Base-by-base conservation (phyloP, 1,140 invertebrate species). In the Nephotettix cincticeps region DNA sequence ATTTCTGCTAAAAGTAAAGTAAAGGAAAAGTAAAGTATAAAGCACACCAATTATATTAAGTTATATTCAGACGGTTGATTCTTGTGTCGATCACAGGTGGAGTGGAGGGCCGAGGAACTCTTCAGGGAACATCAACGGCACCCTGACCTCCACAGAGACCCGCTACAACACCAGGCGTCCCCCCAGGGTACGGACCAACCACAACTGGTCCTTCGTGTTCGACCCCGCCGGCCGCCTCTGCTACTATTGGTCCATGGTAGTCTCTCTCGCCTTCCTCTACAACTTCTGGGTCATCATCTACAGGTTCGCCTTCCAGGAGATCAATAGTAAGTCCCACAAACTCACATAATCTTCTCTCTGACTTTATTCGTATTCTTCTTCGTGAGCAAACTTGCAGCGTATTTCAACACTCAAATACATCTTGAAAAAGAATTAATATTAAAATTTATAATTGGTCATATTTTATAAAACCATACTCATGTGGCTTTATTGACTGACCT, bases 211-310 rank as follows among this genome's bases (percentile, higher is more conserved):
- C 30, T 96, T 97, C 82, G 94, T 95, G 51, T 96, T 96, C 81
- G 94, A 96, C 84, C 93, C 92, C 17, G 93, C 94, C 66, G 94
- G 94, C 73, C 86, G 94, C 32, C 87, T 96, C 27, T 96, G 93
- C 83, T 97, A 97, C 83, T 96, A 97, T 79, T 97, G 95, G 95
- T 96, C 94, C 73, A 94, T 97, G 90, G 93, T 99, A 43, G 97
- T 99, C 40, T 98, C 96, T 68, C 86, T 99, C 75, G 97, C 97
- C 76, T 99, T 99, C 84, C 89, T 99, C 71, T 99, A 99, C 86
- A 99, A 99, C 84, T 97, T 99, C 79, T 98, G 96, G 97, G 95
- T 98, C 78, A 96, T 98, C 83, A 96, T 98, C 78, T 99, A 98
- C 86, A 90, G 97, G 81, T 98, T 97, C 86, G 94, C 96, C 82